These are phyloP conservation scores for Rhegmatorhina hoffmannsi DNA, from an alignment of 2,113 vertebrate genomes.

Conservation along the genomic window DNA sequence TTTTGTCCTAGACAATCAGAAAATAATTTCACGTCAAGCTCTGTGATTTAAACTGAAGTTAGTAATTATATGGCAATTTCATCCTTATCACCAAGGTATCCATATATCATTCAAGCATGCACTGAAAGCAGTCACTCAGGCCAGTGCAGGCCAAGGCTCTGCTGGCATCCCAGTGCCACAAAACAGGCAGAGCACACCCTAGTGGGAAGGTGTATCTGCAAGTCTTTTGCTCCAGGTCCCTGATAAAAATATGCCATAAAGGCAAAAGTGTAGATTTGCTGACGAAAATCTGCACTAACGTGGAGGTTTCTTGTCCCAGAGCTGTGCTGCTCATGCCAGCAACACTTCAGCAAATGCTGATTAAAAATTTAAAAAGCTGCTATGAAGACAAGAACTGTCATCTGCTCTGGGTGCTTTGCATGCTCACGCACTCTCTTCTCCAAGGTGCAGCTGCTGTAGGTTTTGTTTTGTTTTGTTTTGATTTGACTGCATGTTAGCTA, in stretches of 20 bases:
- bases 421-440: background rate
- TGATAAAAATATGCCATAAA: background rate
- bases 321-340: background rate
- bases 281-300: background rate
- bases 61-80: background rate
- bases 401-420: background rate
- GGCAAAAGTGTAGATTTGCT: background rate
- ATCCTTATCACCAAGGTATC: background rate
- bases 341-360: background rate
- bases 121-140: background rate
- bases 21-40: background rate
- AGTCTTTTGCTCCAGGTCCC: background rate
- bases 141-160: background rate
- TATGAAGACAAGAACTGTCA: background rate
- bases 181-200: background rate
- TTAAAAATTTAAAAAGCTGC: background rate
- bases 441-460: background rate
- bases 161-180: background rate
- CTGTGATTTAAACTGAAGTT: background rate
- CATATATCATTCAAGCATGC: background rate
- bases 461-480: background rate
- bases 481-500: background rate
- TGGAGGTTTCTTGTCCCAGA: background rate
- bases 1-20: conserved; percentile 4
- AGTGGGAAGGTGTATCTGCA: background rate